Evolutionary conservation across 2,888 invertebrate genomes (phyloP).

Genomic region (Drosophila setosimentum): DNA sequence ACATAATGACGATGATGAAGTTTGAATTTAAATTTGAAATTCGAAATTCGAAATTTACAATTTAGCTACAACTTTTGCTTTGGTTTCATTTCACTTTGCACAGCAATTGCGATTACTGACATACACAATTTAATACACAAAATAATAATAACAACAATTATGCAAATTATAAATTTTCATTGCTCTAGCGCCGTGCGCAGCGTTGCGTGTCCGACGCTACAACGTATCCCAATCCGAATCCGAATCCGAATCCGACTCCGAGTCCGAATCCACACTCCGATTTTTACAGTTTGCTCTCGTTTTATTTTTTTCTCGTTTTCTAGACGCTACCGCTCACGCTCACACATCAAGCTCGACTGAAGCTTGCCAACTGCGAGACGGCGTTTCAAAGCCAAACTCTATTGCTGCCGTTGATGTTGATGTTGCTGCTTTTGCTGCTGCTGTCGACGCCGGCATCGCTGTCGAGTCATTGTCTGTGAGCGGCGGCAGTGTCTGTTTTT

Average conservation of each 20-base stretch:
- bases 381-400: constrained; percentile 62
- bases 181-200: constrained; percentile 67
- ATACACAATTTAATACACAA: constrained; percentile 58
- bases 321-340: constrained; percentile 55
- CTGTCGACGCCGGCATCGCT: constrained; percentile 19
- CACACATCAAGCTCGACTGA: constrained; percentile 67
- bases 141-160: constrained; percentile 73
- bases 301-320: constrained; percentile 1
- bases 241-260: constrained; percentile 31
- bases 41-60: constrained; percentile 9
- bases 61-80: constrained; percentile 49
- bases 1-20: constrained; percentile 85
- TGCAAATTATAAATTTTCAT: constrained; percentile 80
- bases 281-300: constrained; percentile 9
- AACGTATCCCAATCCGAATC: constrained; percentile 37
- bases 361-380: constrained; percentile 60
- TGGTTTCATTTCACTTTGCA: constrained; percentile 71
- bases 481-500: constrained; percentile 63
- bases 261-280: constrained; percentile 15
- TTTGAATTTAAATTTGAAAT: constrained; percentile 29
- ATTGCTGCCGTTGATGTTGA: constrained; percentile 1
- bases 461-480: constrained; percentile 71
- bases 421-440: constrained; percentile 18
- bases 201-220: constrained; percentile 52
- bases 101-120: constrained; percentile 49